Evolutionary conservation across 1,140 invertebrate species (phyloP), one percentile per base, ranked within the genome.

Genomic region (Danaus plexippus): DNA sequence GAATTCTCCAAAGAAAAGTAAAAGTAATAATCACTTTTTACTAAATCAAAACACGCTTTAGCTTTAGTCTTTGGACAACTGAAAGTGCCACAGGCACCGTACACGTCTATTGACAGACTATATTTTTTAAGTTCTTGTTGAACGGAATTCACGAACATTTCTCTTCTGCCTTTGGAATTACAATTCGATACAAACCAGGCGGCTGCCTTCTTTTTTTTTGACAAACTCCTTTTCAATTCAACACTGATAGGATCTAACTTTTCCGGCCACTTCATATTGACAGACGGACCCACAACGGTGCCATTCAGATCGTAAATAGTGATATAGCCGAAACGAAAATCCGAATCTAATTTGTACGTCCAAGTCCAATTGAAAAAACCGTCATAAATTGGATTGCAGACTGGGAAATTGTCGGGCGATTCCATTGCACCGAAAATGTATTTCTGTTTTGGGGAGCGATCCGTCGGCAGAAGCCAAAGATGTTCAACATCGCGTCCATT

Each of bases 321-420:
- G 0, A 77, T 69, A 50, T 89, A 90, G 1, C 90, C 88, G 71
- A 90, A 90, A 4, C 87, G 80, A 32, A 93, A 76, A 58, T 92
- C 91, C 1, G 91, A 92, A 64, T 92, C 91, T 5, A 89, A 75
- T 61, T 89, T 87, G 64, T 93, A 94, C 6, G 90, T 90, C 81
- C 88, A 90, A 6, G 91, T 93, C 88, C 90, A 89, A 65, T 93
- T 92, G 54, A 92, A 90, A 48, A 69, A 83, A 2, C 67, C 67
- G 42, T 87, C 65, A 9, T 73, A 69, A n/a, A 55, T 58, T 6
- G 64, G 43, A 6, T 69, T 44, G 15, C 77, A 79, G 2, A 71
- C 57, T 1, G 74, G 71, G 43, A 76, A 83, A 43, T 77, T 77
- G 7, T 67, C 64, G 0, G 77, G 50, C 0, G 85, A 85, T 57